phyloP scores from a whole-genome alignment of 1,140 invertebrate genomes.

The Mycetomoellerius zeteki region DNA sequence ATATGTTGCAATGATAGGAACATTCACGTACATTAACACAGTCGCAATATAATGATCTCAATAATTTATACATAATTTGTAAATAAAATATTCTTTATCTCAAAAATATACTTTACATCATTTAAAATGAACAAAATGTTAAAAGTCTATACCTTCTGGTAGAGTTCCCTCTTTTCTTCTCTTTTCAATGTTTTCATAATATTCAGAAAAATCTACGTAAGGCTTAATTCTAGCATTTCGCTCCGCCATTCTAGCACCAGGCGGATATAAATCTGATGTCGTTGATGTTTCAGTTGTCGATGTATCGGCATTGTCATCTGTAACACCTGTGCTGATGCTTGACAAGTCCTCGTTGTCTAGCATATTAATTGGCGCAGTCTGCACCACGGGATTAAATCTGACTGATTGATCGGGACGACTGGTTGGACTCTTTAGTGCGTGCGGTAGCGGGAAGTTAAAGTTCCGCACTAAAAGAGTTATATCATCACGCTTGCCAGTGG shows the following conservation, averaged over 20 bases:
- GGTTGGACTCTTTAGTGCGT: conserved; percentile 87
- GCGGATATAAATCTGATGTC: conserved; percentile 86
- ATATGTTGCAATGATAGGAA: conserved; percentile 18
- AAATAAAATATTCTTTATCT: not conserved
- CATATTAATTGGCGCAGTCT: conserved; percentile 82
- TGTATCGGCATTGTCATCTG: conserved; percentile 79
- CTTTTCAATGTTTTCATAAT: conserved; percentile 92
- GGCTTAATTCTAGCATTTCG: conserved; percentile 90
- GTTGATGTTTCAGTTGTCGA: conserved; percentile 83
- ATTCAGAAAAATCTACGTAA: conserved; percentile 95
- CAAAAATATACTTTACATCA: not conserved
- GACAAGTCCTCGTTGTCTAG: conserved; percentile 74
- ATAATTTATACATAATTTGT: not conserved
- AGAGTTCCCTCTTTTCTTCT: conserved; percentile 88
- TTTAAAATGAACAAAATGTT: conserved; percentile 39
- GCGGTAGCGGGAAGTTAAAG: conserved; percentile 93
- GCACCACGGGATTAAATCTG: conserved; percentile 88
- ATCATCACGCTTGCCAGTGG: conserved; percentile 90
- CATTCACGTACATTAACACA: not conserved
- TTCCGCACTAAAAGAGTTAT: conserved; percentile 95
- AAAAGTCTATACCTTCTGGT: conserved; percentile 87
- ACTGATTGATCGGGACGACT: conserved; percentile 84
- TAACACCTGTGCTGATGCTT: conserved; percentile 75
- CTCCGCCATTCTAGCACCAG: conserved; percentile 80
- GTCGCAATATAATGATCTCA: not conserved